Conservation (phyloP, 1,140 invertebrate species). For the Papilio aristodemus region DNA sequence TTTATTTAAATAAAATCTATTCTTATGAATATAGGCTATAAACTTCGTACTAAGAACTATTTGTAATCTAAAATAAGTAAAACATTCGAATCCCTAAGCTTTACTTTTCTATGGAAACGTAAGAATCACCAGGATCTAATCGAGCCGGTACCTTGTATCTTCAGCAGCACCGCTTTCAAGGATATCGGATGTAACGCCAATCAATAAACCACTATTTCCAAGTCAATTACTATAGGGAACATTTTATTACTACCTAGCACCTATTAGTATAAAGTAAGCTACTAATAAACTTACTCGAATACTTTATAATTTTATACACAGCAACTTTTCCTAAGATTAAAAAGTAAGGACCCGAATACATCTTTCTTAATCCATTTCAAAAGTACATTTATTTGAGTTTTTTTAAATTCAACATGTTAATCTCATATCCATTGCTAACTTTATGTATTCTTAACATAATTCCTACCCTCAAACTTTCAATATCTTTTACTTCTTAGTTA, state of each 20-base stretch:
- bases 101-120: conserved; percentile 72
- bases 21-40: conserved; percentile 78
- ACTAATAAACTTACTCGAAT: conserved; percentile 72
- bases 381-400: too few species aligned
- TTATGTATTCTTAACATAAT: conserved; percentile 15
- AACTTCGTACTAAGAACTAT: conserved; percentile 65
- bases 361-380: conserved; percentile 30
- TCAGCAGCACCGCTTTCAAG: conserved; percentile 70
- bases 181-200: conserved; percentile 61
- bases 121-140: conserved; percentile 56
- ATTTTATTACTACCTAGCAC: conserved; percentile 80
- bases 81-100: conserved; percentile 67
- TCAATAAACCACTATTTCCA: conserved; percentile 81
- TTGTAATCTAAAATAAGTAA: conserved; percentile 67
- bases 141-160: conserved; percentile 56
- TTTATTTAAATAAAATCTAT: conserved; percentile 61
- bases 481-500: neutral
- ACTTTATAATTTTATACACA: conserved; percentile 80
- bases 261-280: conserved; percentile 75
- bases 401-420: conserved; percentile 28
- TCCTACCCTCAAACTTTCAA: conserved; percentile 16
- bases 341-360: conserved; percentile 66
- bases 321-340: conserved; percentile 70
- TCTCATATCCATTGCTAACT: conserved; percentile 37
- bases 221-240: conserved; percentile 87